A percentile compares a stretch with the other conserved stretches of the same genome.
These are phyloP conservation scores for Limnephilus lunatus DNA, from an alignment of 2,888 invertebrate genomes.

Conservation along the genomic window DNA sequence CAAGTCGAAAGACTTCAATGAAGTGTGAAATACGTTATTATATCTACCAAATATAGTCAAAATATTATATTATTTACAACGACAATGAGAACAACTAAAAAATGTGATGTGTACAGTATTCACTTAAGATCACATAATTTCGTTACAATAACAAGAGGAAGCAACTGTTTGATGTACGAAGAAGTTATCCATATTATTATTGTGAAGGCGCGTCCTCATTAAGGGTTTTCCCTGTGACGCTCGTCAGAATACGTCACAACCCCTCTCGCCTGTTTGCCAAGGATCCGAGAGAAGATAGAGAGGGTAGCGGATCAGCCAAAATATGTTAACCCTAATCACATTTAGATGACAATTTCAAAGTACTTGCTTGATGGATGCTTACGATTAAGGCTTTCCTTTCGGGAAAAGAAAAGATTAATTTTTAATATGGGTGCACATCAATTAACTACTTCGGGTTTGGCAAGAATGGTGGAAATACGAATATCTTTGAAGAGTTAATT, in stretches of 20 bases:
- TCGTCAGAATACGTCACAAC: constrained; percentile 58
- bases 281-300: constrained; percentile 23
- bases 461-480: not conserved
- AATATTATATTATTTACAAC: not conserved
- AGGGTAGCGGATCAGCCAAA: not conserved
- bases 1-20: too few species aligned
- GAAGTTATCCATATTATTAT: not conserved
- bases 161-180: not conserved
- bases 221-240: constrained; percentile 60
- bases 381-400: not conserved
- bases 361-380: not conserved
- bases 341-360: constrained; percentile 33
- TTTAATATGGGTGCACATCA: not conserved
- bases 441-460: not conserved
- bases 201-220: constrained; percentile 53
- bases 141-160: not conserved
- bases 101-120: too few species aligned
- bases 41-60: not conserved
- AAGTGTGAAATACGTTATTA: too few species aligned
- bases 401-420: not conserved
- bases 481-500: not conserved
- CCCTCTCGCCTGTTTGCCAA: constrained; percentile 24
- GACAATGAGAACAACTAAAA: not conserved
- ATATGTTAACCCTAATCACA: constrained; percentile 35
- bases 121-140: not conserved